Conservation (phyloP, 2,113 vertebrate species). For the Nycticebus coucang region DNA sequence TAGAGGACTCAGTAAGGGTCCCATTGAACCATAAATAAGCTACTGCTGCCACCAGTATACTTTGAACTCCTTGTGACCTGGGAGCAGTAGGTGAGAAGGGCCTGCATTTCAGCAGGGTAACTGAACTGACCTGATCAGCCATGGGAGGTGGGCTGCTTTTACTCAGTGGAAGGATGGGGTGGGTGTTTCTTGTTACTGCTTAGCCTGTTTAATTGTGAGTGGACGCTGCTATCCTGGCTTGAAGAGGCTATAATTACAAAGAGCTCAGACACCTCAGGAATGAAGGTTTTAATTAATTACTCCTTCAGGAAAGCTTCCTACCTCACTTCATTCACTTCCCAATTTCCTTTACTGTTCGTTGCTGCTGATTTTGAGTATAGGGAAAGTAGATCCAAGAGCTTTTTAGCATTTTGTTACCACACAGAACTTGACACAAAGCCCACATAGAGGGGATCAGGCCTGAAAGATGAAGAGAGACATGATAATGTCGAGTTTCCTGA, state of each 20-base stretch:
- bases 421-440: not conserved
- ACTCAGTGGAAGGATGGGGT: not conserved
- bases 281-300: not conserved
- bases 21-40: not conserved
- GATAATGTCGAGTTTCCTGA: not conserved
- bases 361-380: not conserved
- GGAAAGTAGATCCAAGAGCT: not conserved
- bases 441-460: not conserved
- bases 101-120: not conserved
- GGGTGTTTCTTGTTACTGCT: not conserved
- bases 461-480: not conserved
- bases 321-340: constrained; percentile 67
- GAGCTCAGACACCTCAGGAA: not conserved
- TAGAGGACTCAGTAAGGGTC: not conserved
- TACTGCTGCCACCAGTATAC: not conserved
- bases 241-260: not conserved
- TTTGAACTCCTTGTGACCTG: not conserved
- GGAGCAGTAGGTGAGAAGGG: not conserved
- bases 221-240: not conserved
- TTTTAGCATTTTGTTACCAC: not conserved
- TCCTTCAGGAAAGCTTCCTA: not conserved
- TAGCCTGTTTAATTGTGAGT: not conserved
- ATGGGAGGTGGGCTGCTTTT: not conserved
- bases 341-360: constrained; percentile 67
- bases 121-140: not conserved